Base-by-base conservation (phyloP, 2,797 vertebrate species). In the Remorina albescens region DNA sequence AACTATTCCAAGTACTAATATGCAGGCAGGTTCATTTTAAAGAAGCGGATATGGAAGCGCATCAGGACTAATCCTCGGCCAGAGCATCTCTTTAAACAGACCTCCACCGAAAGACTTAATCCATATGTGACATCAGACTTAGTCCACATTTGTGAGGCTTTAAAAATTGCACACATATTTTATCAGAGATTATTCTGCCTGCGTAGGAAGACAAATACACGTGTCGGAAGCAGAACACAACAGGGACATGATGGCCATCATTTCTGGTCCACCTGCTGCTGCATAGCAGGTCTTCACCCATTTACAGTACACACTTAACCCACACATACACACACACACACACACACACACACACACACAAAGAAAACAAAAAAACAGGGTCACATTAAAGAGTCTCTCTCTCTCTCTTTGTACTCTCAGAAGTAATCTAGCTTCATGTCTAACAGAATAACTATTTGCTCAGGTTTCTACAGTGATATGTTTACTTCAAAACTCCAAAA, bases 21-120 rank as follows among this genome's bases (percentile, higher is more conserved):
- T 34, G 51, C 13, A n/a, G n/a, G 25, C n/a, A 8, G 30, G 44
- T 23, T 37, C n/a, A 37, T 71, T 59, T 80, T 71, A 63, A 44
- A 51, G 46, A 26, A 61, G 62, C 30, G 62, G 18, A 41, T 61
- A 19, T 44, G 39, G 44, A 67, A 6, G 13, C 34, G 81, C 63
- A 75, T 86, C 72, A 78, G 28, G 30, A 50, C 44, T 77, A 78
- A 86, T 82, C 76, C 79, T 56, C 23, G 4, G 41, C 49, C 34
- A 30, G 28, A 65, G 53, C 46, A 41, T 70, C 9, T 39, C 74
- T 72, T 75, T 44, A 46, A 74, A 71, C 28, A 25, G 44, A 76
- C 62, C 47, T 61, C 64, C 19, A 11, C 10, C 62, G 50, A 61
- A 53, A 82, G 32, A 25, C 39, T 58, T 72, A 82, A 78, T 70